Evolutionary conservation across 2,888 invertebrate genomes (phyloP), one percentile per base, ranked within the genome.

Genomic region (Catocala sponsa): DNA sequence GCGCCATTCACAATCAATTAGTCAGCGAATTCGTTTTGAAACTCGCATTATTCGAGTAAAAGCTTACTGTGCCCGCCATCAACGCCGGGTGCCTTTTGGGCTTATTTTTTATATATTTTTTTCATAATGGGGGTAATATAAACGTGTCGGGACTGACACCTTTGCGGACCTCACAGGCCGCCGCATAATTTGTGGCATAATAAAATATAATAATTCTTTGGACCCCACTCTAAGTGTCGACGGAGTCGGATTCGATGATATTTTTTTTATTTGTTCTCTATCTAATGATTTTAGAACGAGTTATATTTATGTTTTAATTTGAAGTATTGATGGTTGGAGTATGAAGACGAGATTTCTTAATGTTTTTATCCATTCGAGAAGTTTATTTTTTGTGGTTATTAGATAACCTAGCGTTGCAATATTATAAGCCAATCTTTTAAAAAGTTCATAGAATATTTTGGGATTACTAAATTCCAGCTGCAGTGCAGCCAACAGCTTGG

Each of bases 101-200:
- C 84, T 83, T 82, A 83, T 84, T 82, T 82, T 81, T 79, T 76
- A 67, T 50, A 68, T 77, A 76, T 82, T 85, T 90, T 88, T 87
- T 88, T 88, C 83, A 87, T 91, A 89, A 91, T 90, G 83, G 87
- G 86, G 91, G 89, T 88, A 93, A 91, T 91, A 90, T 88, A 89
- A 91, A 93, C 89, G 92, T 89, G 94, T 88, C 84, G 89, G 85
- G 84, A 76, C 93, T 89, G 88, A 94, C 94, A 94, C 94, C 92
- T 94, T 91, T 83, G 84, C 81, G 84, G 93, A 93, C 91, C 94
- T 89, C 94, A 94, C 94, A 92, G 83, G 90, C 85, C 81, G 83
- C 76, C 80, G 76, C 78, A 85, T 89, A 88, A 91, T 92, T 93
- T 91, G 92, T 90, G 90, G 88, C 82, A 87, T 89, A 90, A 91